These are phyloP conservation scores for Sphecodes monilicornis DNA, from an alignment of 2,888 invertebrate genomes.

Conservation along the genomic window DNA sequence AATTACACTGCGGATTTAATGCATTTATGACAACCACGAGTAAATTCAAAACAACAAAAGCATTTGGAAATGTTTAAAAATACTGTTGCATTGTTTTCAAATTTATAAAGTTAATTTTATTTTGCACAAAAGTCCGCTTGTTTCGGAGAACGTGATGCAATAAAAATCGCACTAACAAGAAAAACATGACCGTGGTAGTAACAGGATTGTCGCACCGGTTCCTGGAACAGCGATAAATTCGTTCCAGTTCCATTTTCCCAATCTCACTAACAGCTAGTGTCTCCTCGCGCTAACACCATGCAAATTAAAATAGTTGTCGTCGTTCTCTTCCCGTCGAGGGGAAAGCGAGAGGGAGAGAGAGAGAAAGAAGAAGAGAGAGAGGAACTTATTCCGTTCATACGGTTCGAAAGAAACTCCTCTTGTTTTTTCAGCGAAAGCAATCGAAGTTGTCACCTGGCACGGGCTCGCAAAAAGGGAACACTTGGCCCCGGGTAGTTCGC, in stretches of 20 bases:
- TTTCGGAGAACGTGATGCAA: background rate
- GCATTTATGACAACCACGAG: too few relatives aligned
- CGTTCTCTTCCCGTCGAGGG: background rate
- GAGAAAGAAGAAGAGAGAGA: too few relatives aligned
- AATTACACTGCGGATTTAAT: too few relatives aligned
- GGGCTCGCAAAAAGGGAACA: background rate
- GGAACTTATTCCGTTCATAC: background rate
- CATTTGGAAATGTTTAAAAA: too few relatives aligned
- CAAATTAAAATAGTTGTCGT: constrained; percentile 1
- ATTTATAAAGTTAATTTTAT: background rate
- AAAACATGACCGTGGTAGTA: background rate
- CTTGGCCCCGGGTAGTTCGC: background rate
- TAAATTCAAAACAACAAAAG: background rate
- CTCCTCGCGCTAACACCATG: background rate
- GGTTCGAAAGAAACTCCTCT: background rate
- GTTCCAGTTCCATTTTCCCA: background rate
- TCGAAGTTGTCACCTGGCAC: background rate
- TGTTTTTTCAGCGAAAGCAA: background rate
- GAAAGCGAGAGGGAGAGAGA: background rate
- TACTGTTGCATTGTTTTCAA: too few relatives aligned
- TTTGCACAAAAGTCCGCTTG: background rate
- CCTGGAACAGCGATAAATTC: background rate
- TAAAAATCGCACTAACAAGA: background rate
- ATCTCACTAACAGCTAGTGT: background rate
- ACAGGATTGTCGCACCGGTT: background rate